A percentile compares a stretch with the other conserved stretches of the same genome.
These are phyloP conservation scores for Lochmaea crataegi DNA, from an alignment of 2,888 invertebrate species.

Conservation along the genomic window DNA sequence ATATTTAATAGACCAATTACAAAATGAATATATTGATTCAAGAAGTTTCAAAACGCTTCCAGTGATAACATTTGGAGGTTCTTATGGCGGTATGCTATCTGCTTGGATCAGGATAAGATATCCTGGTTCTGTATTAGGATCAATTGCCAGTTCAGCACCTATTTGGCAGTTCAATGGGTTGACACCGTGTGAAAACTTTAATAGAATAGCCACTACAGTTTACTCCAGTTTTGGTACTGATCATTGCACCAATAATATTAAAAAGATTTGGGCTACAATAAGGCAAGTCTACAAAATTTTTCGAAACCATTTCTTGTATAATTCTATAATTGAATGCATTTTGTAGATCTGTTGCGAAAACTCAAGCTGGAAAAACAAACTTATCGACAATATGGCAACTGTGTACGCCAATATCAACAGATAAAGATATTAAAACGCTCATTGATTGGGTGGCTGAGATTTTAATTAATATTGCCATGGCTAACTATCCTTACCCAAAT, in stretches of 20 bases:
- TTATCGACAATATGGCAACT: slow-evolving; percentile 80
- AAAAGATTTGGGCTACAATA: slow-evolving; percentile 81
- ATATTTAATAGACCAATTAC: slow-evolving; percentile 76
- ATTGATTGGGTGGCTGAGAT: slow-evolving; percentile 79
- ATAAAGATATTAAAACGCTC: slow-evolving; percentile 69
- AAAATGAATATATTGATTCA: slow-evolving; percentile 49
- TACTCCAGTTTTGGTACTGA: slow-evolving; percentile 68
- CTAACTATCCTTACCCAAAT: slow-evolving; percentile 92
- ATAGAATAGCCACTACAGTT: slow-evolving; percentile 82
- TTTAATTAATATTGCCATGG: slow-evolving; percentile 89
- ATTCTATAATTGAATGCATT: not conserved
- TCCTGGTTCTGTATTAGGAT: slow-evolving; percentile 87
- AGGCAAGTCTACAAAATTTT: slow-evolving; percentile 66
- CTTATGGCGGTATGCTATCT: slow-evolving; percentile 97
- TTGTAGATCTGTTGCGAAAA: slow-evolving; percentile 53
- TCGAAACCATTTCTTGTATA: too few species aligned
- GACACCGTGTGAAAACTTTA: slow-evolving; percentile 81
- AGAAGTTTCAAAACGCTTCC: slow-evolving; percentile 70
- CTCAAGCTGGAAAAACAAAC: slow-evolving; percentile 76
- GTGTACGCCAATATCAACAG: slow-evolving; percentile 76
- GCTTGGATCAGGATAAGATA: slow-evolving; percentile 97
- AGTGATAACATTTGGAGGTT: slow-evolving; percentile 88
- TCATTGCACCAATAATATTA: slow-evolving; percentile 78
- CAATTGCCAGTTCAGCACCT: slow-evolving; percentile 94
- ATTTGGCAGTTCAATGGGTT: slow-evolving; percentile 86